Base-by-base conservation (phyloP, 2,888 invertebrate genomes). In the Leuctra nigra region DNA sequence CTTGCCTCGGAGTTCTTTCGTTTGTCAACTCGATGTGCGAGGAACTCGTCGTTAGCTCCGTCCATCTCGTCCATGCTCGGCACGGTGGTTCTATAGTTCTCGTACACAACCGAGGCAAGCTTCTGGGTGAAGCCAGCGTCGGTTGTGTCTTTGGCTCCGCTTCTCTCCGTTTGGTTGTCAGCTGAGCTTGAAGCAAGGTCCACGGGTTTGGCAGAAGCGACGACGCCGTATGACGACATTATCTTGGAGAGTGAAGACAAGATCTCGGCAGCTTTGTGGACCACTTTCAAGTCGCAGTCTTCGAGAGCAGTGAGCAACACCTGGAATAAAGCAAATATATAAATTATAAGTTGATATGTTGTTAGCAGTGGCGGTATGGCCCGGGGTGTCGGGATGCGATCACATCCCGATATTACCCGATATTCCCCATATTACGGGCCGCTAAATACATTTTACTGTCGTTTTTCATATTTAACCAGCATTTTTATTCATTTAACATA, bases 251-350 rank as follows among this genome's bases (percentile, higher is more conserved):
- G 50, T n/a, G 47, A 53, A 3, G 35, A 23, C 3, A 83, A 75
- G 35, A 85, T 75, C 16, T 68, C 65, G 1, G 82, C 75, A 0
- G 86, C 78, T 1, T 74, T 71, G 61, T 81, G 83, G 59, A 84
- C 77, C 0, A 89, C 87, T 65, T 84, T 84, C 0, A 85, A 73
- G 69, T 90, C 87, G 55, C 82, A 82, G 59, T 87, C 85, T 52
- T 84, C 82, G 4, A 89, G 68, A 1, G 86, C 77, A 53, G 78
- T 76, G 1, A 87, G 71, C 36, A 90, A 70, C 1, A 86, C 69
- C 71, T n/a, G n/a, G n/a, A n/a, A n/a, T n/a, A n/a, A n/a, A n/a
- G n/a, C n/a, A n/a, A n/a, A n/a, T n/a, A n/a, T n/a, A n/a, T n/a
- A n/a, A n/a, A n/a, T n/a, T n/a, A n/a, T n/a, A n/a, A n/a, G n/a